Evolutionary conservation across 2,113 vertebrate genomes (phyloP).

Genomic region (Hiodon tergisus): DNA sequence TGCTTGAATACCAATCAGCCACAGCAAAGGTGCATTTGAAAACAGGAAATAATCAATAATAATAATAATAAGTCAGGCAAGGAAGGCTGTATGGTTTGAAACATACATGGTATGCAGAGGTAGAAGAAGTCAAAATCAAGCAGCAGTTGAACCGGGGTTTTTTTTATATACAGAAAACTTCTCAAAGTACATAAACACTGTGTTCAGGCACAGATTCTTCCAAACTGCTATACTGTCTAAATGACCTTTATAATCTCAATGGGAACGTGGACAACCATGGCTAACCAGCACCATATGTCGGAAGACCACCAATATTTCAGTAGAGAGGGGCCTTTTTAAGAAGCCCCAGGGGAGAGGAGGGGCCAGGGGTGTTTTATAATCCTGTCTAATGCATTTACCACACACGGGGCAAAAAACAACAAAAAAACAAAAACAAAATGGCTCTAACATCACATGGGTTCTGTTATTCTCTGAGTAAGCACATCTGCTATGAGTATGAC

Average conservation of each 20-base stretch:
- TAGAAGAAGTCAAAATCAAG: too few relatives aligned
- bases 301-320: not conserved
- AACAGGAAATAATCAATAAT: not conserved
- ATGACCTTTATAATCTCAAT: constrained; percentile 12
- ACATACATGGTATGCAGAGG: too few relatives aligned
- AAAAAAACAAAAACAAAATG: too few relatives aligned
- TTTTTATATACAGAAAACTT: not conserved
- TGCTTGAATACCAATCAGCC: constrained; percentile 21
- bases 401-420: not conserved
- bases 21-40: not conserved
- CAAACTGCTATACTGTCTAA: not conserved
- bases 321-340: not conserved
- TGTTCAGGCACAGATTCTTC: not conserved
- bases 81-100: too few relatives aligned
- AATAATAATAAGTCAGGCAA: too few relatives aligned
- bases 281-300: constrained; percentile 25
- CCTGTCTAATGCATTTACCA: not conserved
- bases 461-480: not conserved
- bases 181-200: not conserved
- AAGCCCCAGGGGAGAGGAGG: not conserved
- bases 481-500: constrained; percentile 9
- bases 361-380: not conserved
- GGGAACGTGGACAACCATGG: constrained; percentile 7
- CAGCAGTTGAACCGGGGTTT: not conserved
- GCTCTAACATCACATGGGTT: constrained; percentile 3